Conservation (phyloP, 2,888 invertebrate species). For the Microplitis deprimator region DNA sequence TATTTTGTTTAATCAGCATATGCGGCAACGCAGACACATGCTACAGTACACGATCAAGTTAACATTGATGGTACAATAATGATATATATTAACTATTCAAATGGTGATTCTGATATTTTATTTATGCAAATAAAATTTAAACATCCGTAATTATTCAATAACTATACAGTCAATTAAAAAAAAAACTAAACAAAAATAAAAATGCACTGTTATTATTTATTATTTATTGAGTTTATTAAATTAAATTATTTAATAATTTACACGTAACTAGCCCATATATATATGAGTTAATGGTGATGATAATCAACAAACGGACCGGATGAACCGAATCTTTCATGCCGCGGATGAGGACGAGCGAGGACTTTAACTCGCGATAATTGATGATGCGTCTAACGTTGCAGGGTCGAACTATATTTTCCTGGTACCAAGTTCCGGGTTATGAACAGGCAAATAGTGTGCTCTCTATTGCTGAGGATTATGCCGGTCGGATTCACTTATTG, state of each 20-base stretch:
- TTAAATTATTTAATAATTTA: neutral
- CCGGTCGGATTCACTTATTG: constrained; percentile 81
- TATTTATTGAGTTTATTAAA: neutral
- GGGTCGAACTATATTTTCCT: constrained; percentile 86
- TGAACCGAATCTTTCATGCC: constrained; percentile 41
- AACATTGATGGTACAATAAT: constrained; percentile 22
- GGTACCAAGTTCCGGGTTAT: constrained; percentile 75
- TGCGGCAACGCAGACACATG: neutral
- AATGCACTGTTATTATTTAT: neutral
- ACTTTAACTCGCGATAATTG: constrained; percentile 58
- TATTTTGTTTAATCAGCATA: constrained; percentile 39
- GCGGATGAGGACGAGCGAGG: constrained; percentile 32
- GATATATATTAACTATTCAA: neutral
- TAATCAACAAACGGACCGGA: constrained; percentile 49
- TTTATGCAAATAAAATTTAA: constrained; percentile 15
- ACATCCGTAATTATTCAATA: neutral
- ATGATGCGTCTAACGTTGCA: constrained; percentile 68
- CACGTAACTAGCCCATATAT: neutral
- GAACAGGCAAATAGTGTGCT: constrained; percentile 73
- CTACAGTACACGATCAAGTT: constrained; percentile 17
- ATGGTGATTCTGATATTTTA: constrained; percentile 30
- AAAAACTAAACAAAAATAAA: neutral
- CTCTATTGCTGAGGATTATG: constrained; percentile 79
- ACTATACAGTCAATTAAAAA: neutral
- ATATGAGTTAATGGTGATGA: constrained; percentile 11